Base-by-base conservation (phyloP, 35 echinoderm and acorn worm genomes). In the Heliocidaris tuberculata region DNA sequence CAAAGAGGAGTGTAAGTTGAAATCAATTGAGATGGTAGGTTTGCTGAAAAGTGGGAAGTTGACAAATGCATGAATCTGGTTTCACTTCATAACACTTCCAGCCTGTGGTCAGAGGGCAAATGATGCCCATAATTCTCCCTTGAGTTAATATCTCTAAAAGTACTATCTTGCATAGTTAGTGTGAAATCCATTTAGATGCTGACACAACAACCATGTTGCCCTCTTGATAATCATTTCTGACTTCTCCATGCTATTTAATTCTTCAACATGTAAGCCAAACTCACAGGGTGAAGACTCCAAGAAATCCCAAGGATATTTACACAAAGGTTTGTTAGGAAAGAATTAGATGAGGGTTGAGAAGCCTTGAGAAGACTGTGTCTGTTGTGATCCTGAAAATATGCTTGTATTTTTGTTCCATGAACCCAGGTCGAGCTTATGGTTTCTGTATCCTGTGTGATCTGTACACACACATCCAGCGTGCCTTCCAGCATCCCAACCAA, bases 371-470 rank as follows among this genome's bases (percentile, higher is more conserved):
- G 21, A n/a, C 65, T 42, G 35, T 78, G 27, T 27, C 52, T 56
- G 7, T 78, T n/a, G 21, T 78, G 65, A n/a, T 47, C 31, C 0
- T 13, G 0, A 16, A 31, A 89, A 47, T 8, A 19, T 32, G 7
- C 47, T 89, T 32, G 4, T 35, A 9, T 13, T 47, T 31, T 88
- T 89, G 10, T 31, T 88, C 42, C 94, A 31, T 27, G 19, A 78
- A 17, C 65, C 27, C 95, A 99, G 98, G 98, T 96, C 95, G 94
- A 88, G 95, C 95, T 93, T 88, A 91, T 85, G 97, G 98, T 9
- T 97, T 99, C 85, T 97, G 98, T 90, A 97, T 99, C 90, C 88
- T 97, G 65, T 97, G 98, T 94, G 97, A 96, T 70, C 94, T 99
- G 0, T 95, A 96, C 32, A 99, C 94, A 32, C 97, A 99, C 65